Evolutionary conservation across 2,797 vertebrate species (phyloP).

Genomic region (Lagorchestes hirsutus): DNA sequence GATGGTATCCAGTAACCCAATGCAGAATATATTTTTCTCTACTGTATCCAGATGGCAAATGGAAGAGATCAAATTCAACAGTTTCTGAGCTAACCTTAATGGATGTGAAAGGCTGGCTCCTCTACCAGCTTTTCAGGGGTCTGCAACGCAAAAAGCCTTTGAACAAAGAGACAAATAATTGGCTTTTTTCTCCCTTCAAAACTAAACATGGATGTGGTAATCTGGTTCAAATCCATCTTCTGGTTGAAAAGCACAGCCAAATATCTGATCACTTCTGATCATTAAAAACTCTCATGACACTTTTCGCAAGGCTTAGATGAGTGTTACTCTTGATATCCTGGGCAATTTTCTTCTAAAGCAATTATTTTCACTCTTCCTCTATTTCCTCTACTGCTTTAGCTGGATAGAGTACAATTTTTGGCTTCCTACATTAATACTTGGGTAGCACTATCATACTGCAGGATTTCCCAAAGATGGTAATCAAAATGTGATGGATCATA

Average conservation of each 20-base stretch:
- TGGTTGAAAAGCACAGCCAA: constrained; percentile 76
- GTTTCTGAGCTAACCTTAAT: constrained; percentile 77
- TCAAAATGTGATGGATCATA: constrained; percentile 20
- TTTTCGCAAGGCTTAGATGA: constrained; percentile 67
- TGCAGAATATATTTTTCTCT: constrained; percentile 79
- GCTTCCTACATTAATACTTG: constrained; percentile 41
- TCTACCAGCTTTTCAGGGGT: constrained; percentile 69
- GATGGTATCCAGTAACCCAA: constrained; percentile 78
- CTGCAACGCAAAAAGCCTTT: constrained; percentile 69
- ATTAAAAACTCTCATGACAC: constrained; percentile 63
- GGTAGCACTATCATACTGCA: constrained; percentile 29
- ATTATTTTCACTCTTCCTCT: constrained; percentile 62
- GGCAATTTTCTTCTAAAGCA: constrained; percentile 39
- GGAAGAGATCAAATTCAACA: constrained; percentile 82
- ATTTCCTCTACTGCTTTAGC: constrained; percentile 50
- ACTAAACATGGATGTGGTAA: constrained; percentile 71
- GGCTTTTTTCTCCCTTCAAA: constrained; percentile 53
- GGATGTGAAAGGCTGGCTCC: constrained; percentile 79
- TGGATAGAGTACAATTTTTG: background rate
- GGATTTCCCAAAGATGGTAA: constrained; percentile 13
- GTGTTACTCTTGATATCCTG: constrained; percentile 62
- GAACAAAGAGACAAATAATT: constrained; percentile 81
- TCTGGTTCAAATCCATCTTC: constrained; percentile 78
- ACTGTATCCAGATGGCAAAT: constrained; percentile 84
- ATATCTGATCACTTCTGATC: constrained; percentile 73